Percentiles rank a stretch among this genome's conserved stretches.
Conservation (phyloP, 2,888 invertebrate species). For the Rhyacophila evoluta region DNA sequence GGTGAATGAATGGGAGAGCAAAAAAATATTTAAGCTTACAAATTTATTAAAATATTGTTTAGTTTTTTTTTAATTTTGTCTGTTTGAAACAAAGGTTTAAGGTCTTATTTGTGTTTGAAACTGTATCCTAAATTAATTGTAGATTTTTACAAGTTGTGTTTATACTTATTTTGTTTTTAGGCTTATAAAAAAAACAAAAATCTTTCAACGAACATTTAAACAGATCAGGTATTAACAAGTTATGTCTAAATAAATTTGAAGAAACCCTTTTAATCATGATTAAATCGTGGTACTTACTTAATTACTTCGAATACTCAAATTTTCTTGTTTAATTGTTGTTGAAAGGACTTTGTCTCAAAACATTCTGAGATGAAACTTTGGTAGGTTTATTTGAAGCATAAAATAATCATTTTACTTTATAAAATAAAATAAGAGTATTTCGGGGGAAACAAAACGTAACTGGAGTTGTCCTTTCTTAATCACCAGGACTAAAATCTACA, state of each 20-base stretch:
- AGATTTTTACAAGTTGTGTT: too few species aligned
- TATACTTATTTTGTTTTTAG: too few species aligned
- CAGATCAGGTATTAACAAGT: neutral
- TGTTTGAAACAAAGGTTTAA: too few species aligned
- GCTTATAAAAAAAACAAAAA: too few species aligned
- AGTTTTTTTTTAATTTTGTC: too few species aligned
- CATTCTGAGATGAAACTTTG: neutral
- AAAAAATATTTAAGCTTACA: too few species aligned
- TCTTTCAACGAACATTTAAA: too few species aligned
- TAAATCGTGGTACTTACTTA: slow-evolving; percentile 11
- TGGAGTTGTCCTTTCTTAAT: neutral
- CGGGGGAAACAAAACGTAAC: neutral
- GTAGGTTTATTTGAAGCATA: slow-evolving; percentile 19
- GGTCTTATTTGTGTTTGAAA: too few species aligned
- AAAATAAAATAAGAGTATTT: neutral
- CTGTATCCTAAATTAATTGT: too few species aligned
- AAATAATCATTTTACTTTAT: slow-evolving; percentile 1
- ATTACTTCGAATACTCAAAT: slow-evolving; percentile 19
- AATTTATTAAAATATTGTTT: too few species aligned
- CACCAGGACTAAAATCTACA: neutral
- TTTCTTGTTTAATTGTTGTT: slow-evolving; percentile 24
- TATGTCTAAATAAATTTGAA: neutral
- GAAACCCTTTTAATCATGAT: neutral
- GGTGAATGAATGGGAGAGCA: too few species aligned
- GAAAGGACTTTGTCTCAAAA: slow-evolving; percentile 16